Percentiles rank a stretch among this genome's conserved stretches.
Evolutionary conservation across 2,888 invertebrate species (phyloP).

Genomic region (Melieria omissa): DNA sequence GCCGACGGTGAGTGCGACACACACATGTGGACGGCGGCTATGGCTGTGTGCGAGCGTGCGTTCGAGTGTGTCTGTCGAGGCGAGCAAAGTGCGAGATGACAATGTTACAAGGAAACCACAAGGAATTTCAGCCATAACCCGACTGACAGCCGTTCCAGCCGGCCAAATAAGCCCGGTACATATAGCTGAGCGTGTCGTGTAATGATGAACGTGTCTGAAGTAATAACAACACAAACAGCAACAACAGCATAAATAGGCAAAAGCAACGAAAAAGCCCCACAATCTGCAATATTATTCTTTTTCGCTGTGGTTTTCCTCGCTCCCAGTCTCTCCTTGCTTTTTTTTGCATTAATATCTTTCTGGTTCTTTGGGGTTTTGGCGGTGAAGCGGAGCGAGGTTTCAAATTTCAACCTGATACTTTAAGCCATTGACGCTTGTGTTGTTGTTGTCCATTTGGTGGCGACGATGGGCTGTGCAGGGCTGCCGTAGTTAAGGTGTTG

Average conservation of each 20-base stretch:
- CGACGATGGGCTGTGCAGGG: neutral
- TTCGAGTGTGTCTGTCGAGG: neutral
- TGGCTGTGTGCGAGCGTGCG: neutral
- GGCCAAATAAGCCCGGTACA: too few relatives aligned
- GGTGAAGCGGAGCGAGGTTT: slow-evolving; percentile 20
- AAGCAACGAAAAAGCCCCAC: neutral
- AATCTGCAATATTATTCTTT: slow-evolving; percentile 31
- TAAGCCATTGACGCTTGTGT: slow-evolving; percentile 12
- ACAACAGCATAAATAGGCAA: neutral
- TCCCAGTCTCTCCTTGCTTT: neutral
- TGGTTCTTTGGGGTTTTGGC: slow-evolving; percentile 13
- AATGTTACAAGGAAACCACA: slow-evolving; percentile 38
- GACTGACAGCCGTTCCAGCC: neutral
- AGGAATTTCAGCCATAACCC: slow-evolving; percentile 32
- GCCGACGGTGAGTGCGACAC: too few relatives aligned
- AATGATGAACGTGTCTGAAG: too few relatives aligned
- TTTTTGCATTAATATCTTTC: neutral
- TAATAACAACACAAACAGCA: too few relatives aligned
- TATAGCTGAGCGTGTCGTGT: too few relatives aligned
- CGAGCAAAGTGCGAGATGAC: slow-evolving; percentile 11
- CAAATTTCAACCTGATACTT: slow-evolving; percentile 33
- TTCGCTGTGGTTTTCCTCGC: slow-evolving; percentile 12
- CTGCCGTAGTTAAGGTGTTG: too few relatives aligned
- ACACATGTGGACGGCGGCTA: neutral
- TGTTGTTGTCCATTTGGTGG: neutral